These are phyloP conservation scores for Sipha flava DNA, from an alignment of 1,140 invertebrate genomes.

Conservation along the genomic window DNA sequence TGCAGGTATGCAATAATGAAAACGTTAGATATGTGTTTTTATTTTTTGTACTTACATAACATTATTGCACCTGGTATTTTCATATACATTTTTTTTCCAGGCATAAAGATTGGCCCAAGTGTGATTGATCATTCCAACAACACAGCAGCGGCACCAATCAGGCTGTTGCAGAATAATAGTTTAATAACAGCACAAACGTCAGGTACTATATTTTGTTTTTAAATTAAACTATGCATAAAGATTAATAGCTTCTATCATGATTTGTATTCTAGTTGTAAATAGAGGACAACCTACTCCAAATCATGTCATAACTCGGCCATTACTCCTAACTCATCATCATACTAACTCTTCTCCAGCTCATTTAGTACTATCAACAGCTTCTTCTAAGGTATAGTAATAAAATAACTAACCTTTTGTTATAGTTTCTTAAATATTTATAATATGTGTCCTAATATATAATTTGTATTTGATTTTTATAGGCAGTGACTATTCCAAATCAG, in stretches of 20 bases:
- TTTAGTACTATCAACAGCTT: constrained; percentile 28
- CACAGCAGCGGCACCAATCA: constrained; percentile 13
- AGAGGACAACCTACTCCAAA: constrained; percentile 24
- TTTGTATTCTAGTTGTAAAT: constrained; percentile 9
- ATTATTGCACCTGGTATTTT: neutral
- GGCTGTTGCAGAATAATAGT: constrained; percentile 23
- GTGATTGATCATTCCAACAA: constrained; percentile 31
- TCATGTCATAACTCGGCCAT: constrained; percentile 22
- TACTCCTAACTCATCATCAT: constrained; percentile 23
- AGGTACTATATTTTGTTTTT: neutral
- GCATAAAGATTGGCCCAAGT: constrained; percentile 24
- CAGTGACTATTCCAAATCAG: constrained; percentile 25
- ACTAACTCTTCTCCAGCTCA: constrained; percentile 26
- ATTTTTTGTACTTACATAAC: neutral
- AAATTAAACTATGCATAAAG: neutral
- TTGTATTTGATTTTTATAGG: neutral
- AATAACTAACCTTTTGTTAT: neutral
- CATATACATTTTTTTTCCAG: neutral
- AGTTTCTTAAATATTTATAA: neutral
- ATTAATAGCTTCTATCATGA: neutral
- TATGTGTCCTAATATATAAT: too few species aligned
- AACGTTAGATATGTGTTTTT: neutral
- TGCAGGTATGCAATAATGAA: neutral
- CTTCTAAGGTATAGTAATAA: constrained; percentile 13
- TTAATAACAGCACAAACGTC: constrained; percentile 12